Conservation (phyloP, 2,797 vertebrate genomes). For the Dallia pectoralis region DNA sequence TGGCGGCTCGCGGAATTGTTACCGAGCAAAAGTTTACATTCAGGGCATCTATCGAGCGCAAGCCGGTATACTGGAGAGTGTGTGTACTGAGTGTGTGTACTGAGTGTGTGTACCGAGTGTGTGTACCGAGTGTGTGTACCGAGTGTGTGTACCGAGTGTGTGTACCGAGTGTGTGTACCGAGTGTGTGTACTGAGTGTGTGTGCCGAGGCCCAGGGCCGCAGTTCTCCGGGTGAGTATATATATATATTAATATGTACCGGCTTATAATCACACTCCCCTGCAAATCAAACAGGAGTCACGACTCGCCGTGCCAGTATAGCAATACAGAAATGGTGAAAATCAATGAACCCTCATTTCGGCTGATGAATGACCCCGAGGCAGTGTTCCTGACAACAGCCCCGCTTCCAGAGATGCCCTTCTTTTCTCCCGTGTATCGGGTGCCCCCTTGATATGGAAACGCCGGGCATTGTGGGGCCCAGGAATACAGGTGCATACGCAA, state of each 20-base stretch:
- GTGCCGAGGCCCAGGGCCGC: too few species aligned
- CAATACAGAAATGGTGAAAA: slow-evolving; percentile 25
- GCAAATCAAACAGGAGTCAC: too few species aligned
- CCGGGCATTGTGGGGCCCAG: slow-evolving; percentile 13
- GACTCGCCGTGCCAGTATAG: too few species aligned
- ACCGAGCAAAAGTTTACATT: not conserved
- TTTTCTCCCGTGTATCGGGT: slow-evolving; percentile 36
- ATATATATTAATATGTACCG: too few species aligned
- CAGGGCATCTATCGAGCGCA: not conserved
- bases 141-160: too few species aligned
- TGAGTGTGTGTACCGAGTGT: too few species aligned
- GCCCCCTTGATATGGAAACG: slow-evolving; percentile 31
- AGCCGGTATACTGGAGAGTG: not conserved
- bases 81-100: too few species aligned
- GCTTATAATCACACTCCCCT: slow-evolving; percentile 34
- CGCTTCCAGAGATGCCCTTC: slow-evolving; percentile 27
- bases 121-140: too few species aligned
- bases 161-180: too few species aligned
- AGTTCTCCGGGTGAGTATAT: too few species aligned
- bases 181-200: too few species aligned
- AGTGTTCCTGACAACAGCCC: slow-evolving; percentile 24
- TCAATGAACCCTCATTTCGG: slow-evolving; percentile 52
- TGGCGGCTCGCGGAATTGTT: not conserved
- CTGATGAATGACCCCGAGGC: slow-evolving; percentile 28
- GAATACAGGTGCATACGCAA: slow-evolving; percentile 36